Base-by-base conservation (phyloP, 2,888 invertebrate genomes). In the Tigriopus californicus region DNA sequence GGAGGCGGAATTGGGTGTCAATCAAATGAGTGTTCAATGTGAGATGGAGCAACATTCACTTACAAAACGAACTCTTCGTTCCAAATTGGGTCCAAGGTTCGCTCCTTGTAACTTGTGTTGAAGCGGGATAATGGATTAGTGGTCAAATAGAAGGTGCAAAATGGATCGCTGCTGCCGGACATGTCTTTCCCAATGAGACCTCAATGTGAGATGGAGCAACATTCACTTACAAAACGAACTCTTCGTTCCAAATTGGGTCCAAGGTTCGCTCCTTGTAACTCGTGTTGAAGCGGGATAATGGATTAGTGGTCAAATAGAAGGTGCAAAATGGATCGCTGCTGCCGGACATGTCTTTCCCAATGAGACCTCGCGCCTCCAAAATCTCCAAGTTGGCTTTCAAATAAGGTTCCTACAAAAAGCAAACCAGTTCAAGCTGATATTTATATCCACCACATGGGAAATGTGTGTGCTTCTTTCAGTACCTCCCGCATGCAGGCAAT, bases 31-130 rank as follows among this genome's bases (percentile, higher is more conserved):
- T 44, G 3, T 44, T 44, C 44, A 44, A 18, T 49, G 24, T 2
- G 25, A 15, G 53, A 33, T 8, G 33, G 8, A 8, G 33, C 3
- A 33, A 33, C 33, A 15, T 24, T n/a, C 53, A 78, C 86, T 82
- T 75, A 90, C 90, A 97, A 78, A 68, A 90, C 86, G 72, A 97
- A 97, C 73, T 90, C 89, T 74, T 97, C 97, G 71, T 94, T 92
- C 97, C 97, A 97, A 15, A 80, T 73, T 0, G 97, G 97, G 71
- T 84, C 83, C 40, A 97, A 76, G 0, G 94, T 92, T 65, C 79
- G 80, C 13, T 83, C 78, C 72, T 92, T 92, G 20, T 97, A 94
- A 0, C 89, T 87, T 1, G 95, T 91, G 65, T 86, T 88, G 68
- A 49, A 49, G 62, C 85, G 78, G 67, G 83, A 82, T 1, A 83